A percentile compares a stretch with the other conserved stretches of the same genome.
These are phyloP conservation scores for Antrozous pallidus DNA, from an alignment of 2,797 vertebrate species.

Conservation along the genomic window DNA sequence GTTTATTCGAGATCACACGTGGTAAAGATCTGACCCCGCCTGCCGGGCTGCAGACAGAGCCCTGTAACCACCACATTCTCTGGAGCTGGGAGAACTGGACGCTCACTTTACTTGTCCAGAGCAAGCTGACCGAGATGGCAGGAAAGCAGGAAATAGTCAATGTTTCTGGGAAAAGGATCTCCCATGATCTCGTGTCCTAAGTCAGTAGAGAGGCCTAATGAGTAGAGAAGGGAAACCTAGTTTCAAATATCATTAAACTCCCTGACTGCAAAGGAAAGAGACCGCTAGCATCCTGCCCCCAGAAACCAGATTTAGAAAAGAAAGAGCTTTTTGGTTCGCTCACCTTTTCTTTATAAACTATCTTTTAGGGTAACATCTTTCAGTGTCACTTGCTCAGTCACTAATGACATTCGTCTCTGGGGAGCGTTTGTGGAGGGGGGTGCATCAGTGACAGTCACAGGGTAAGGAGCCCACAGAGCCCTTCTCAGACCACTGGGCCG, in stretches of 20 bases:
- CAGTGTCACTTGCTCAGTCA: constrained; percentile 35
- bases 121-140: background rate
- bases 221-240: constrained; percentile 24
- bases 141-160: background rate
- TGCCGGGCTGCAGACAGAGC: background rate
- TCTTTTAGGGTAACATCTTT: background rate
- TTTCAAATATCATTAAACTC: constrained; percentile 58
- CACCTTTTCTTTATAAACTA: constrained; percentile 27
- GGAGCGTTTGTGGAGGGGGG: background rate
- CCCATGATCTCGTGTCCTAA: background rate
- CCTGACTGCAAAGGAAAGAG: constrained; percentile 60
- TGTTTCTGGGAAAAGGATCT: background rate
- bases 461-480: background rate
- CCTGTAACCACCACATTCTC: background rate
- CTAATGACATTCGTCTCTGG: background rate
- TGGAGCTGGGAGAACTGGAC: background rate
- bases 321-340: background rate
- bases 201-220: background rate
- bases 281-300: constrained; percentile 23
- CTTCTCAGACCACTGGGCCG: background rate
- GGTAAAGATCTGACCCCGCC: background rate
- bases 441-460: background rate
- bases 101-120: background rate
- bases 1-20: background rate
- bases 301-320: constrained; percentile 64